These are phyloP conservation scores for Scomber scombrus DNA, from an alignment of 2,113 vertebrate genomes.

Conservation along the genomic window DNA sequence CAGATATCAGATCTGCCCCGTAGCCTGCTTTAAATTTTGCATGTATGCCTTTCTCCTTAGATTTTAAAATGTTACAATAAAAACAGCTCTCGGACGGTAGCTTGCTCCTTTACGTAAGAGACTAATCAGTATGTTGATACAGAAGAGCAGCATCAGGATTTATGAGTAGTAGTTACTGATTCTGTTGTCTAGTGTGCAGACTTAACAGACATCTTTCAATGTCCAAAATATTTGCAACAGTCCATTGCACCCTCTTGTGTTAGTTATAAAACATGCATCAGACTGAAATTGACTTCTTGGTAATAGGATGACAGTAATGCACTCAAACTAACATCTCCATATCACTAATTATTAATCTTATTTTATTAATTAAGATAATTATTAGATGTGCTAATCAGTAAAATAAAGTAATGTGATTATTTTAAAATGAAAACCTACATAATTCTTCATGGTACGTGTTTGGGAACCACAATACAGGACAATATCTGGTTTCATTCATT, in stretches of 20 bases:
- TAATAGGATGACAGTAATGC: not conserved
- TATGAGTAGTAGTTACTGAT: not conserved
- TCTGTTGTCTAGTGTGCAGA: not conserved
- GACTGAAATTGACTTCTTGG: not conserved
- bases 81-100: too few species aligned
- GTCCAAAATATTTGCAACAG: not conserved
- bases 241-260: slow-evolving; percentile 36
- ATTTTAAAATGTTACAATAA: too few species aligned
- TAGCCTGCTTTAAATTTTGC: too few species aligned
- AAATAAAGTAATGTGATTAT: not conserved
- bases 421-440: not conserved
- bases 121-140: too few species aligned
- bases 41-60: too few species aligned
- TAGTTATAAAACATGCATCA: not conserved
- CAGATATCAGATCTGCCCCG: too few species aligned
- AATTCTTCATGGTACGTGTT: not conserved
- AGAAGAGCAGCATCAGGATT: not conserved
- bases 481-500: too few species aligned
- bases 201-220: not conserved
- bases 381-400: too few species aligned
- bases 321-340: not conserved
- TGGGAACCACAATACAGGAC: too few species aligned
- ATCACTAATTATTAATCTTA: not conserved
- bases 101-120: too few species aligned
- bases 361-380: too few species aligned